Conservation (phyloP, 2,888 invertebrate species). For the Nomada goodeniana region DNA sequence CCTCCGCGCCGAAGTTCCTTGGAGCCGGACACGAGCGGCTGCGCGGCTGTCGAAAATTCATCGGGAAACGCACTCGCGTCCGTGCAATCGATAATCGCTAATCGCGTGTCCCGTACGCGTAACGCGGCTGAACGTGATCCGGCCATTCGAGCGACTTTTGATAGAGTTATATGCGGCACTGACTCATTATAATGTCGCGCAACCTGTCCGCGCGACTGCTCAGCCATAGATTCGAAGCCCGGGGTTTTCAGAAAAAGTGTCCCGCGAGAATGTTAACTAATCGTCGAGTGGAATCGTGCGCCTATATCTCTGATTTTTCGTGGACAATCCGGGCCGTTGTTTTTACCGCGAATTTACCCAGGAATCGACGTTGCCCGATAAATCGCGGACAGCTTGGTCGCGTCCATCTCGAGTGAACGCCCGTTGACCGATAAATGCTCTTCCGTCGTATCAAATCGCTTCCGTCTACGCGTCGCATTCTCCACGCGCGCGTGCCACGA, state of each 20-base stretch:
- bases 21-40: not conserved
- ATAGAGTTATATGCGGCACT: conserved; percentile 55
- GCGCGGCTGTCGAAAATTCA: conserved; percentile 17
- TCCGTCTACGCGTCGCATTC: conserved; percentile 39
- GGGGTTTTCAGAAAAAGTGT: not conserved
- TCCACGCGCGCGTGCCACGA: not conserved
- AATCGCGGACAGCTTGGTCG: not conserved
- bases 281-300: not conserved
- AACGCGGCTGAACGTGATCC: conserved; percentile 13
- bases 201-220: conserved; percentile 47
- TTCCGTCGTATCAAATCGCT: conserved; percentile 55
- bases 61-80: not conserved
- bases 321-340: not conserved
- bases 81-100: conserved; percentile 1
- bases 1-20: conserved; percentile 5
- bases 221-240: conserved; percentile 20
- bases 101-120: not conserved
- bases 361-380: not conserved
- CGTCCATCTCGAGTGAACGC: conserved; percentile 20
- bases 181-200: conserved; percentile 59
- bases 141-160: conserved; percentile 21
- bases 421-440: conserved; percentile 43
- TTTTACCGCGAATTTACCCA: not conserved
- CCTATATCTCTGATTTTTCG: not conserved
- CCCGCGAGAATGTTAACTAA: conserved; percentile 4